Percentiles rank a stretch among this genome's conserved stretches.
These are phyloP conservation scores for Orthosia gracilis DNA, from an alignment of 2,888 invertebrate genomes.

Conservation along the genomic window DNA sequence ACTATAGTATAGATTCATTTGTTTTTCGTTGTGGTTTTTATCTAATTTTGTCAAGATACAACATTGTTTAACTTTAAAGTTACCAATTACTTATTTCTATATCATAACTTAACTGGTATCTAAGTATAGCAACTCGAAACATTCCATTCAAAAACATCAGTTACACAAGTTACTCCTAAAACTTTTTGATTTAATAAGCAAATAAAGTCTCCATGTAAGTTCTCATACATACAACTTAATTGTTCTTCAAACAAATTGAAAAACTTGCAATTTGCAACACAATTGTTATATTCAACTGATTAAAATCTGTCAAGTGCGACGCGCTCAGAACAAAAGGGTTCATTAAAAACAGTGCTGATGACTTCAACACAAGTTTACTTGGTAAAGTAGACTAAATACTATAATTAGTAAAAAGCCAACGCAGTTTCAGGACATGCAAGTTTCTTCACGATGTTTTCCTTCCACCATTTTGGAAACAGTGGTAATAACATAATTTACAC, in stretches of 20 bases:
- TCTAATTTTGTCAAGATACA: no score
- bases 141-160: constrained; percentile 3
- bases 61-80: background rate
- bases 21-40: no score
- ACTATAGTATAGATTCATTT: no score
- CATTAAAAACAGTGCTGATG: background rate
- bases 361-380: no score
- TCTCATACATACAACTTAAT: constrained; percentile 12
- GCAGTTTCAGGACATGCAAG: no score
- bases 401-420: no score
- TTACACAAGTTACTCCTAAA: constrained; percentile 5
- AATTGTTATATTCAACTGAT: constrained; percentile 2
- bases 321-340: background rate
- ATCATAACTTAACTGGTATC: background rate
- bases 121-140: background rate
- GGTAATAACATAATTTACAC: no score
- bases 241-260: constrained; percentile 14
- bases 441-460: no score
- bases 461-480: no score
- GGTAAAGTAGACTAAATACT: no score
- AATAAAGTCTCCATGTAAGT: background rate
- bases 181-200: constrained; percentile 14
- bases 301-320: background rate
- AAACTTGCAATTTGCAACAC: background rate
- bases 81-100: background rate